A percentile compares a stretch with the other conserved stretches of the same genome.
Conservation (phyloP, 37 sponge, comb jelly and placozoan genomes). For the Crambe crambe region DNA sequence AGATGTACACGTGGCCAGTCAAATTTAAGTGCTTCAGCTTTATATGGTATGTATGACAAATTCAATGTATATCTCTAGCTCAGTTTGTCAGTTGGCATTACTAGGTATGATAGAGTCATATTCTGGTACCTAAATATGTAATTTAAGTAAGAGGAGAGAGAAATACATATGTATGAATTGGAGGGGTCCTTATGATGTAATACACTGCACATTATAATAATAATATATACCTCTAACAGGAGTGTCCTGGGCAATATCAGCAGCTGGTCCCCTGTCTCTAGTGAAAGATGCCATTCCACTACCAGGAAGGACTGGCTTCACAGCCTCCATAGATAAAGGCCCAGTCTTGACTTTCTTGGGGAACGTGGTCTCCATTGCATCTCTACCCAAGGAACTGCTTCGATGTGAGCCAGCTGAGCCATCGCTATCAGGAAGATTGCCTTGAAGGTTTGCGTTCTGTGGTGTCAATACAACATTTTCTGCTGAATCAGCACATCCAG, state of each 20-base stretch:
- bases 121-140: too few species aligned
- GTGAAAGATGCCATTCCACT: neutral
- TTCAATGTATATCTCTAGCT: too few species aligned
- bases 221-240: too few species aligned
- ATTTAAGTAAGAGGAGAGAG: too few species aligned
- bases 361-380: neutral
- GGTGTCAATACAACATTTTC: neutral
- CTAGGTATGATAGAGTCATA: too few species aligned
- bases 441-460: conserved; percentile 22
- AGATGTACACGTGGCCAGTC: too few species aligned
- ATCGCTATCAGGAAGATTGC: conserved; percentile 8
- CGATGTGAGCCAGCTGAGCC: neutral
- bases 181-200: too few species aligned
- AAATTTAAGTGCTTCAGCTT: too few species aligned
- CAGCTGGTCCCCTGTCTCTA: neutral
- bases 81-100: too few species aligned
- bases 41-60: too few species aligned
- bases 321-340: neutral
- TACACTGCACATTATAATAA: too few species aligned
- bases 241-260: neutral
- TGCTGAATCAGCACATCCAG: neutral
- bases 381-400: neutral
- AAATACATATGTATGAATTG: too few species aligned
- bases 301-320: conserved; percentile 1
- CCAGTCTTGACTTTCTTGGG: neutral